These are phyloP conservation scores for Sympetrum striolatum DNA, from an alignment of 2,888 invertebrate genomes.

Conservation along the genomic window DNA sequence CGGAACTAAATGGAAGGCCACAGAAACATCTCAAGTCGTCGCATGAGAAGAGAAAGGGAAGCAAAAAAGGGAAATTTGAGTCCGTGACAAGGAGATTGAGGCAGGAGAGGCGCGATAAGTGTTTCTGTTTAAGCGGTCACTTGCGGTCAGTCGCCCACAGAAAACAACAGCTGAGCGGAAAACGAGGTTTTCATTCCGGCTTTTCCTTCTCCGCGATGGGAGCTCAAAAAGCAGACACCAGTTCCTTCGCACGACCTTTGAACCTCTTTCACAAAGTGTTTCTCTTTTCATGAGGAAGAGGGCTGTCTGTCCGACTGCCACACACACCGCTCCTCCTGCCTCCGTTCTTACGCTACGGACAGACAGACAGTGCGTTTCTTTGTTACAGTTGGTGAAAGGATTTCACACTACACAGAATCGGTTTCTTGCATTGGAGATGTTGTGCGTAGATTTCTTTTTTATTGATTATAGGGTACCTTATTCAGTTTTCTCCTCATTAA, in stretches of 20 bases:
- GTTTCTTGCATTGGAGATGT: too few relatives aligned
- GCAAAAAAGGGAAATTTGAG: background rate
- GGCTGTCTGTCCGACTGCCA: too few relatives aligned
- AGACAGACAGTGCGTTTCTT: too few relatives aligned
- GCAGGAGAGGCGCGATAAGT: background rate
- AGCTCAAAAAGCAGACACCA: background rate
- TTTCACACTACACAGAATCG: too few relatives aligned
- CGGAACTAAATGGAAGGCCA: background rate
- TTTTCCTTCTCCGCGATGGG: background rate
- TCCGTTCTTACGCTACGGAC: too few relatives aligned
- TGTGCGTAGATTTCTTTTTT: too few relatives aligned
- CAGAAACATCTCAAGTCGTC: background rate
- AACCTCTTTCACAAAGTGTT: background rate
- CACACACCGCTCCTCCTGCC: too few relatives aligned
- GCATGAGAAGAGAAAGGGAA: background rate
- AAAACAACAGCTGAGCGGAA: background rate
- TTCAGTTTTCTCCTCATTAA: too few relatives aligned
- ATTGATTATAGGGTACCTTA: too few relatives aligned
- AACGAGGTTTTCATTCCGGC: background rate
- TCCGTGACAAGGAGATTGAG: background rate
- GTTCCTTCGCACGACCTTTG: background rate
- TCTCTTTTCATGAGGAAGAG: background rate
- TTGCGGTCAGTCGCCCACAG: background rate
- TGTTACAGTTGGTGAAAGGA: too few relatives aligned
- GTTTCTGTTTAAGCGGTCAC: background rate